Percentiles rank a stretch among this genome's conserved stretches.
phyloP scores from a whole-genome alignment of 2,888 invertebrate genomes.

The Ochropacha duplaris region DNA sequence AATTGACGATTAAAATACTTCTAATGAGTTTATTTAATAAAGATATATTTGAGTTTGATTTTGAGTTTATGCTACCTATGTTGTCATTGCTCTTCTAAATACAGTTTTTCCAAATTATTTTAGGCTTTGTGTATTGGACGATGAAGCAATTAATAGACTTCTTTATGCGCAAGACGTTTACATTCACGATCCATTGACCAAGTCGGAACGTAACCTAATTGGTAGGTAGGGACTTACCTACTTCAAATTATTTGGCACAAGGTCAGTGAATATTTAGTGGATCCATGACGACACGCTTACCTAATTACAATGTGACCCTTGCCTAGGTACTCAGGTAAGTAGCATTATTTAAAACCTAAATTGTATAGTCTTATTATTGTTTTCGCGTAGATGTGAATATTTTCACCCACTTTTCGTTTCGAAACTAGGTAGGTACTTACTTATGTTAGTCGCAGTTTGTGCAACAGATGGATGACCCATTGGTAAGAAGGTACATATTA shows the following conservation, averaged over 20 bases:
- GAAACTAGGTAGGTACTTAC: too few relatives aligned
- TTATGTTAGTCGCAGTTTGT: too few relatives aligned
- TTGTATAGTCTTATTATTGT: background rate
- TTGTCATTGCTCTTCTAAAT: background rate
- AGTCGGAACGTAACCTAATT: background rate
- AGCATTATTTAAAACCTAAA: background rate
- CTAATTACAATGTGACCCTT: background rate
- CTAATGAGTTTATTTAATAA: too few relatives aligned
- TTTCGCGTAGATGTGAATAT: background rate
- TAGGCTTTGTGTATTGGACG: background rate
- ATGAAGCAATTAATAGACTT: background rate
- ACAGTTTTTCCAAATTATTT: background rate
- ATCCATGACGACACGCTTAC: background rate
- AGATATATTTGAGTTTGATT: too few relatives aligned
- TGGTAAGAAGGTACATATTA: too few relatives aligned
- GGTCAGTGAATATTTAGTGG: background rate
- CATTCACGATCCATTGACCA: background rate
- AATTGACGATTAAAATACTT: too few relatives aligned
- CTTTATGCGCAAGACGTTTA: background rate
- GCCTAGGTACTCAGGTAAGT: too few relatives aligned
- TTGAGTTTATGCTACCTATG: too few relatives aligned
- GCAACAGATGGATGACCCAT: too few relatives aligned
- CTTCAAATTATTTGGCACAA: slow-evolving; percentile 1
- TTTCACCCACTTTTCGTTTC: background rate
- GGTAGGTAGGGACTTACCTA: background rate